Percentiles rank a stretch among this genome's conserved stretches.
phyloP scores from a whole-genome alignment of 2,888 invertebrate species.

The Caenorhabditis sulstoni region DNA sequence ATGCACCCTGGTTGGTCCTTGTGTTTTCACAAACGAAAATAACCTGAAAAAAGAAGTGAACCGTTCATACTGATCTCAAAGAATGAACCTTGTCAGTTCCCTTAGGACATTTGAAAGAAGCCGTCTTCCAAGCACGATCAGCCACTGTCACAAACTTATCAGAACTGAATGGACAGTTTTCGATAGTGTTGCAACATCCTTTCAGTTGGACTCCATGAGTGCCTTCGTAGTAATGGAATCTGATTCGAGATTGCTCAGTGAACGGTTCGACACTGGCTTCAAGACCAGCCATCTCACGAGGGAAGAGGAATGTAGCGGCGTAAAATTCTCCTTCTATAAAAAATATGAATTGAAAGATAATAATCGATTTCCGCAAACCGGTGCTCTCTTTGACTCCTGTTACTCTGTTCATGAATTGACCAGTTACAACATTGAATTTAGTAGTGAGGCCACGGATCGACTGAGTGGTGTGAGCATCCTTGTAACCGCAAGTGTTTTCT shows the following conservation, averaged over 20 bases:
- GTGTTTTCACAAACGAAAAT: constrained; percentile 80
- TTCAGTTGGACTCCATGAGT: constrained; percentile 80
- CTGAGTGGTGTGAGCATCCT: constrained; percentile 76
- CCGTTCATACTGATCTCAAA: background rate
- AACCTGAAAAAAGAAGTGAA: constrained; percentile 65
- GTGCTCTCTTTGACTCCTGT: constrained; percentile 78
- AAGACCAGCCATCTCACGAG: constrained; percentile 79
- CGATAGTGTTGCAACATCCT: constrained; percentile 71
- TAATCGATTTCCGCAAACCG: too few species aligned
- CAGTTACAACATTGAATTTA: constrained; percentile 77
- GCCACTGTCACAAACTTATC: constrained; percentile 79
- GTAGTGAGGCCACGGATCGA: constrained; percentile 79
- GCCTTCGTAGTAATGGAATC: constrained; percentile 80
- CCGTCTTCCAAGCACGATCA: constrained; percentile 79
- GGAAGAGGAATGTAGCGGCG: constrained; percentile 79
- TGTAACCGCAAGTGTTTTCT: constrained; percentile 77
- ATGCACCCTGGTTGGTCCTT: constrained; percentile 80
- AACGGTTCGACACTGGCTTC: constrained; percentile 71
- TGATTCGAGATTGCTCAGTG: constrained; percentile 71
- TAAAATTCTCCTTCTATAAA: constrained; percentile 78
- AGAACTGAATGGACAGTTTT: constrained; percentile 75
- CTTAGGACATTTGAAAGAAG: constrained; percentile 76
- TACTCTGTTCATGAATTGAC: constrained; percentile 80
- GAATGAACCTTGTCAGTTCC: constrained; percentile 80
- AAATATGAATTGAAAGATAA: too few species aligned